Evolutionary conservation across 2,888 invertebrate species (phyloP), one percentile per base, ranked within the genome.

Genomic region (Acronicta leporina): DNA sequence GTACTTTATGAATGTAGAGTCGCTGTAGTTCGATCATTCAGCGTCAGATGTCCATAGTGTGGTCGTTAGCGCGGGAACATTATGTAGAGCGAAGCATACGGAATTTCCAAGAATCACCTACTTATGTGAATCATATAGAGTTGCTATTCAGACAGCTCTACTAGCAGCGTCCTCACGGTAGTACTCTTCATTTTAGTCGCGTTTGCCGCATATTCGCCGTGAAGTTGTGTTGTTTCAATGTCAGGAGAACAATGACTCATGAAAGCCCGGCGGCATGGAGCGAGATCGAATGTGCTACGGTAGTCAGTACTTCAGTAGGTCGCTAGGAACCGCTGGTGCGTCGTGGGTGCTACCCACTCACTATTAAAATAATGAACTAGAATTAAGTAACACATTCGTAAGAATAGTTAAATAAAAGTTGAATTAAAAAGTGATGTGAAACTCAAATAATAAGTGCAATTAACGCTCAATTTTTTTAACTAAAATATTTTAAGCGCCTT

Each of bases 341-440:
- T 72, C 46, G 69, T 73, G 73, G 56, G 63, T 57, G 43, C 40
- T 16, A 66, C 52, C 52, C 45, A 63, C 75, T 45, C 68, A 60
- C 79, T 75, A 79, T 81, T 81, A 83, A 82, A 83, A 82, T 75
- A 81, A 81, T 76, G 81, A 77, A 56, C 55, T 77, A 68, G 56
- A 83, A 77, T 76, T 84, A 78, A 85, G 72, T 78, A 82, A 79
- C 70, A 67, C 63, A 63, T 67, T 63, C 74, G 74, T 75, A 79
- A 55, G 70, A 62, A 79, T 78, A 77, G 68, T 80, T 68, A 63
- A 63, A 72, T n/a, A 70, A 83, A 81, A 82, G 71, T 64, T 73
- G 68, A 62, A 73, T 76, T 64, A 63, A 83, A 79, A 68, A 87
- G 90, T 90, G 88, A 87, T 87, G 90, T 90, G 88, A 82, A 77